Base-by-base conservation (phyloP, 2,888 invertebrate genomes). In the Nudaria mundana region DNA sequence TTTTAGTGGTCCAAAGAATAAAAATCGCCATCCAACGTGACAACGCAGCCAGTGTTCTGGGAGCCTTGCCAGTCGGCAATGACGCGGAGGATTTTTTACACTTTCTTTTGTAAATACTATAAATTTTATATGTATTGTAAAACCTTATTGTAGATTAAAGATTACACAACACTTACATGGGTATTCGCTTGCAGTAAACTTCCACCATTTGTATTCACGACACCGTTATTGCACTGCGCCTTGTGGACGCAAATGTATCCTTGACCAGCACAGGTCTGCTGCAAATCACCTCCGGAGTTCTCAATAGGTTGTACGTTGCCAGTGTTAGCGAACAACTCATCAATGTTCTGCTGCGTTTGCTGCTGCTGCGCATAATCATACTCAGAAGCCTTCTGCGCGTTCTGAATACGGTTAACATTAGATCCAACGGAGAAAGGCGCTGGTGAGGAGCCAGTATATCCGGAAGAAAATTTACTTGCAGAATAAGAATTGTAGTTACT, bases 201-300 rank as follows among this genome's bases (percentile, higher is more conserved):
- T 23, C 82, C 84, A 6, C 87, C 89, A 41, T 89, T 86, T 3
- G 74, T 80, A 64, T 82, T 89, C 40, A 90, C 89, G 0, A 91
- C 88, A 13, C 93, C 93, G 45, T 92, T 91, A 47, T 84, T 70
- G 66, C 94, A 94, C 52, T 90, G 83, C 1, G 90, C 72, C 46
- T 90, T 91, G 1, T 84, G 76, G 0, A 93, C 92, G 66, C 94
- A 94, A 28, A 91, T 81, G 63, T 89, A 90, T 5, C 91, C 91
- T 33, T 85, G 77, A 0, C 91, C 92, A 45, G 78, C 80, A 61
- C 93, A 93, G 8, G 89, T 83, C 57, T 91, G 79, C 56, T 85
- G 88, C 16, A 90, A 52, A 2, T 78, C 83, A 0, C 81, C 82
- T 1, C 78, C 80, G 10, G 56, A 52, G 32, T 69, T 71, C 18